These are phyloP conservation scores for Psilopogon haemacephalus DNA, from an alignment of 2,113 vertebrate genomes.

Conservation along the genomic window DNA sequence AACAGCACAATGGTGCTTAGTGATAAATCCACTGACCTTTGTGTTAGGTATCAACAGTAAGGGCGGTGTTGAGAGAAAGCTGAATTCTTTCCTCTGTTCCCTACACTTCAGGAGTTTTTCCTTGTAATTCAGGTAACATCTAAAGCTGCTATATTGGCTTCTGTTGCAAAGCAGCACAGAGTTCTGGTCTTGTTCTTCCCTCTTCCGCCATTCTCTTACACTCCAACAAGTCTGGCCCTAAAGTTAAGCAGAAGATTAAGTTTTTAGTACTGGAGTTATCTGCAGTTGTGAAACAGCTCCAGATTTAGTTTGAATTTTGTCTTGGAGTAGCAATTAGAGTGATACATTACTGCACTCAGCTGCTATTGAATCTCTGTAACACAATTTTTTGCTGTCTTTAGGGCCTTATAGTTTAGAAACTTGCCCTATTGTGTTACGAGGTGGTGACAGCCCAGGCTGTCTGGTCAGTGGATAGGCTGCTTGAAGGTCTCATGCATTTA, in stretches of 20 bases:
- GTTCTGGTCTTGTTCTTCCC: not conserved
- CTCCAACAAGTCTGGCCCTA: not conserved
- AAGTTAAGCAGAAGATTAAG: not conserved
- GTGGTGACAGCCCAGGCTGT: not conserved
- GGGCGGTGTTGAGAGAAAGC: not conserved
- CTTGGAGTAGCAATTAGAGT: not conserved
- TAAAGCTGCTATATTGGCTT: not conserved
- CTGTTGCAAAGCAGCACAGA: not conserved
- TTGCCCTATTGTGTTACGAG: not conserved
- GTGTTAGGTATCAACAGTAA: not conserved
- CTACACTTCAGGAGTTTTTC: not conserved
- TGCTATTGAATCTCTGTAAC: not conserved
- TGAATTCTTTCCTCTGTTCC: not conserved
- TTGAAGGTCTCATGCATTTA: not conserved
- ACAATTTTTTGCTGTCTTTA: not conserved
- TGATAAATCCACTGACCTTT: not conserved
- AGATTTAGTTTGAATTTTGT: not conserved
- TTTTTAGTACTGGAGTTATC: not conserved
- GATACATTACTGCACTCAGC: not conserved
- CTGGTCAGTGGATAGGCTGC: not conserved
- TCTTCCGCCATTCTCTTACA: not conserved
- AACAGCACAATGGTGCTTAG: not conserved
- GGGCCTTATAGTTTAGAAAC: not conserved
- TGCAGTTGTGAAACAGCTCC: not conserved
- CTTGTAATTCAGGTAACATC: not conserved